Conservation (phyloP, 1,140 invertebrate species). For the Cryptotermes secundus region DNA sequence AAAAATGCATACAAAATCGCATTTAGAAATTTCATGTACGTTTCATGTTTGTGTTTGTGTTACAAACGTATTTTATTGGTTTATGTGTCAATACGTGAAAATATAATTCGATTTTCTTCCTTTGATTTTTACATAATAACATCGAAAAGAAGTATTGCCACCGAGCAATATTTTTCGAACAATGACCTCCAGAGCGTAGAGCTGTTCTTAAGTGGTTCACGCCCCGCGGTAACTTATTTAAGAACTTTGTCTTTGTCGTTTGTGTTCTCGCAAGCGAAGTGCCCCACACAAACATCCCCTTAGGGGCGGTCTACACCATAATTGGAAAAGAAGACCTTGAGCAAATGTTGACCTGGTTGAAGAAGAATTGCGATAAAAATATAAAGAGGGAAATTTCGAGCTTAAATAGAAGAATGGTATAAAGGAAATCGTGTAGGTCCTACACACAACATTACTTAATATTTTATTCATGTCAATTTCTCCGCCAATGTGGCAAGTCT, state of each 20-base stretch:
- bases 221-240: neutral
- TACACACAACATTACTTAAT: too few relatives aligned
- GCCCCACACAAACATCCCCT: neutral
- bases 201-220: neutral
- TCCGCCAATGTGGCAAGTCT: too few relatives aligned
- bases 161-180: neutral
- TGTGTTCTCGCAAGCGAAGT: neutral
- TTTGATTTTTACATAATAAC: too few relatives aligned
- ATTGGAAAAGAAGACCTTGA: constrained; percentile 8
- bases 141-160: too few relatives aligned
- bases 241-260: neutral
- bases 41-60: too few relatives aligned
- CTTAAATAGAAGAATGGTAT: neutral
- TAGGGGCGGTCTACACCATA: neutral
- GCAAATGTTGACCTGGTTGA: neutral
- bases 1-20: too few relatives aligned
- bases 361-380: neutral
- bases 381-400: neutral
- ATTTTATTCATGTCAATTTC: too few relatives aligned
- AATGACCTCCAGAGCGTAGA: neutral
- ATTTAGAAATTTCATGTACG: too few relatives aligned
- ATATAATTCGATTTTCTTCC: too few relatives aligned
- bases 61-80: too few relatives aligned
- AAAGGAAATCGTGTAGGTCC: neutral
- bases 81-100: too few relatives aligned